These are phyloP conservation scores for Seriola aureovittata DNA, from an alignment of 2,113 vertebrate genomes.

Conservation along the genomic window DNA sequence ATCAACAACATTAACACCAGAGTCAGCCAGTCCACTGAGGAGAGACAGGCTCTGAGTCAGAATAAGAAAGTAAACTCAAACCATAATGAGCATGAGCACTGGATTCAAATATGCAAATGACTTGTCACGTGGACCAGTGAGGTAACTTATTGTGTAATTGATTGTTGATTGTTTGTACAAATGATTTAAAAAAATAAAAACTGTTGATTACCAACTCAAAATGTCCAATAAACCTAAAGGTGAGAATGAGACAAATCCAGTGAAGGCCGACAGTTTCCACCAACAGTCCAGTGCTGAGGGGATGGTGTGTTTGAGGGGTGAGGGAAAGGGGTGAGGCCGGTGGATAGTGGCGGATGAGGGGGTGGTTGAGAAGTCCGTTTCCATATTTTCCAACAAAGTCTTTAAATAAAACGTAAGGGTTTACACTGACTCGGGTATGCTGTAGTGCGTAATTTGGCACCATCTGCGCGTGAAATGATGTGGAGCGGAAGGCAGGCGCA, in stretches of 20 bases:
- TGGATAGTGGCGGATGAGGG: background rate
- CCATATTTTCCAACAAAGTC: slow-evolving; percentile 31
- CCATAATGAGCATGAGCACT: background rate
- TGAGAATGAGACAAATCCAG: slow-evolving; percentile 12
- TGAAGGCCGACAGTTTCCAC: background rate
- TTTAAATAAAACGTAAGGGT: slow-evolving; percentile 21
- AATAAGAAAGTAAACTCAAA: background rate
- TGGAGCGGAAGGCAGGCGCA: slow-evolving; percentile 53
- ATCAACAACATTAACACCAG: background rate
- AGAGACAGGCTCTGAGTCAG: background rate
- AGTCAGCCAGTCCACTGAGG: background rate
- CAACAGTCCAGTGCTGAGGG: slow-evolving; percentile 11
- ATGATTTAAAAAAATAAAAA: background rate
- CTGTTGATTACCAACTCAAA: background rate
- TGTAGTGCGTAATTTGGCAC: slow-evolving; percentile 64
- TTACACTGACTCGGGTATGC: slow-evolving; percentile 17
- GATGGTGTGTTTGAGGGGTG: background rate
- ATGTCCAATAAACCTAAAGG: background rate
- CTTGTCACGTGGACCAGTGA: background rate
- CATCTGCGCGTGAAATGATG: slow-evolving; percentile 53
- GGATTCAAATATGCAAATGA: background rate
- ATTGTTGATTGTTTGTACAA: background rate
- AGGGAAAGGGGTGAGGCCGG: background rate
- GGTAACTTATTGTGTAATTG: background rate
- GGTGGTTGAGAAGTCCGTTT: slow-evolving; percentile 12